These are phyloP conservation scores for Vulpes ferrilata DNA, from an alignment of 2,113 vertebrate species.

Conservation along the genomic window DNA sequence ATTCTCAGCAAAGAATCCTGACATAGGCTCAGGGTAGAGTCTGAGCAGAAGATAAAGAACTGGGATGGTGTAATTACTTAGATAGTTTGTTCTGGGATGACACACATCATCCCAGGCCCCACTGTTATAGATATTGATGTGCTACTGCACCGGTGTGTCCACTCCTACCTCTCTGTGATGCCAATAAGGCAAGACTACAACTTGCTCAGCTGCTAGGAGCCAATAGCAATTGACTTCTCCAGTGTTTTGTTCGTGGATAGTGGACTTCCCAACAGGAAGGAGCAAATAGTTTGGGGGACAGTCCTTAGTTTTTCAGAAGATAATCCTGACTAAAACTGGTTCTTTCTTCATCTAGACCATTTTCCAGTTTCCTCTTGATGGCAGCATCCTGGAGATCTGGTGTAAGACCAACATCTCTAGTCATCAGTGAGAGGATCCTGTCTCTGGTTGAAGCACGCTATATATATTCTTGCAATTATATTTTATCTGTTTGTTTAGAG, in stretches of 20 bases:
- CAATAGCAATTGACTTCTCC: background rate
- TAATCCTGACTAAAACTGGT: background rate
- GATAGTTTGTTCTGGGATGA: background rate
- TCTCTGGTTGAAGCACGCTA: background rate
- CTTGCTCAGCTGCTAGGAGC: background rate
- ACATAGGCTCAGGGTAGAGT: rapidly evolving
- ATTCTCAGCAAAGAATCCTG: background rate
- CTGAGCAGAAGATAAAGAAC: background rate
- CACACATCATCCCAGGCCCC: background rate
- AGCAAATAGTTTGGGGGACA: background rate
- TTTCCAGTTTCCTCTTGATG: background rate
- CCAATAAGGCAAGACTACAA: background rate
- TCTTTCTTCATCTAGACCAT: background rate
- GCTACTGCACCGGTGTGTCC: background rate
- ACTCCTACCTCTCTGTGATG: background rate
- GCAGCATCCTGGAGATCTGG: background rate
- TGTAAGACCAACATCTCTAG: background rate
- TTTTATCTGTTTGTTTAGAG: background rate
- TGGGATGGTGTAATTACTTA: background rate
- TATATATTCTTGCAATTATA: background rate
- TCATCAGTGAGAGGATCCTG: background rate
- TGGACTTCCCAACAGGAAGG: background rate
- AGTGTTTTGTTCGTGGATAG: background rate
- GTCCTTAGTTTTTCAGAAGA: background rate
- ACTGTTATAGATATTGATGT: background rate